Conservation (phyloP, 2,113 vertebrate genomes). For the Dromaius novaehollandiae region DNA sequence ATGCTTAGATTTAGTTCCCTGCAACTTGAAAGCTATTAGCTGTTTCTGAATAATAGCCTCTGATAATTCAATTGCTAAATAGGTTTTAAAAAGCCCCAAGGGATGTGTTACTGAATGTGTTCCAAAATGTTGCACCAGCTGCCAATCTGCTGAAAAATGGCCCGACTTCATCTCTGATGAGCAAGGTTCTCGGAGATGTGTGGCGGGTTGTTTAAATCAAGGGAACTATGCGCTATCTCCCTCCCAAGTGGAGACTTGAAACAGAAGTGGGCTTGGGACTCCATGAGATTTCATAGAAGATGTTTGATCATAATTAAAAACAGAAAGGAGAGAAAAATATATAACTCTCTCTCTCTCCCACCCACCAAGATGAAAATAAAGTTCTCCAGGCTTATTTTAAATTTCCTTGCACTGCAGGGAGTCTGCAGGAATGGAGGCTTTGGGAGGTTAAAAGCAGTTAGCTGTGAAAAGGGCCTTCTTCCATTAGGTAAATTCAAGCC, state of each 20-base stretch:
- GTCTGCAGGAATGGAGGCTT: background rate
- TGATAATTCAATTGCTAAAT: background rate
- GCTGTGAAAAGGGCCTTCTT: background rate
- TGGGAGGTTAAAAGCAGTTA: background rate
- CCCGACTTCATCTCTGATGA: background rate
- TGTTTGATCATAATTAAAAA: conserved; percentile 59
- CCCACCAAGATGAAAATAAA: conserved; percentile 62
- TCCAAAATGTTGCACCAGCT: background rate
- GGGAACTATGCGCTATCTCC: background rate
- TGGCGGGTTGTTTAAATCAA: background rate
- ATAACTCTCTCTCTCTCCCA: conserved; percentile 9
- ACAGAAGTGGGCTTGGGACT: background rate
- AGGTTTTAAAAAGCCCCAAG: background rate
- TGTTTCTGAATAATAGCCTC: background rate
- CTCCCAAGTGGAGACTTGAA: background rate
- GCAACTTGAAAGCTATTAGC: background rate
- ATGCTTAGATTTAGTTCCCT: background rate
- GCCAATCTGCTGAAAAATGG: background rate
- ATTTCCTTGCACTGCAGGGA: background rate
- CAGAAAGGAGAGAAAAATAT: conserved; percentile 15
- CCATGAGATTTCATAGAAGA: background rate
- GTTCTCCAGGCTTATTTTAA: conserved; percentile 14
- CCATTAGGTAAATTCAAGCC: background rate
- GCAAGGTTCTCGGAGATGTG: background rate
- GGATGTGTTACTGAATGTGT: background rate